phyloP scores from a whole-genome alignment of 2,888 invertebrate genomes.

The Anagyrus pseudococci region DNA sequence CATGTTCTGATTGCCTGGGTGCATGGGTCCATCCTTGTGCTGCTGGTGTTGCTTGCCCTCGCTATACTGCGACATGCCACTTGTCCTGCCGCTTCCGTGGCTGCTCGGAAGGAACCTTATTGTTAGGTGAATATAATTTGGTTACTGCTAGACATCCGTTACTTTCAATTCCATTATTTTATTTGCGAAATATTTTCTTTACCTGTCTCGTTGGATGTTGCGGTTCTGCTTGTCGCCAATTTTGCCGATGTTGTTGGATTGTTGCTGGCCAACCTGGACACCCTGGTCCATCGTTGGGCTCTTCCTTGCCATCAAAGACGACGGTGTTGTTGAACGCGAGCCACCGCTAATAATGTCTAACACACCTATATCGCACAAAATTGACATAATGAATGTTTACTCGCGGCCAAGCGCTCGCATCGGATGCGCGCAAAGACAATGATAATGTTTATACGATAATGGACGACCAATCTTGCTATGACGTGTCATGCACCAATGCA shows the following conservation, averaged over 20 bases:
- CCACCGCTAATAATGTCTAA: conserved; percentile 76
- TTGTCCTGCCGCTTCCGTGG: conserved; percentile 51
- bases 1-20: conserved; percentile 19
- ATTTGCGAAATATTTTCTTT: too few relatives aligned
- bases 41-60: conserved; percentile 47
- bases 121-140: neutral
- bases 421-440: too few relatives aligned
- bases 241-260: conserved; percentile 52
- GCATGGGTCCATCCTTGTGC: conserved; percentile 1
- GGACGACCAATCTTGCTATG: neutral
- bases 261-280: conserved; percentile 70
- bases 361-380: conserved; percentile 61
- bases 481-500: neutral
- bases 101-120: conserved; percentile 39
- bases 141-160: neutral
- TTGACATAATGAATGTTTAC: neutral
- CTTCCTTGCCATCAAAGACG: conserved; percentile 74
- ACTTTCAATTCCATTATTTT: too few relatives aligned
- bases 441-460: neutral
- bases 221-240: conserved; percentile 52
- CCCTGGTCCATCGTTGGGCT: conserved; percentile 88
- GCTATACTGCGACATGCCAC: conserved; percentile 55
- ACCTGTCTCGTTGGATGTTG: conserved; percentile 56
- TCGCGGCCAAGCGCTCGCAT: too few relatives aligned
- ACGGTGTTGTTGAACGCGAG: conserved; percentile 84